Conservation (phyloP, 2,797 vertebrate species). For the Petrocephalus sullivani region DNA sequence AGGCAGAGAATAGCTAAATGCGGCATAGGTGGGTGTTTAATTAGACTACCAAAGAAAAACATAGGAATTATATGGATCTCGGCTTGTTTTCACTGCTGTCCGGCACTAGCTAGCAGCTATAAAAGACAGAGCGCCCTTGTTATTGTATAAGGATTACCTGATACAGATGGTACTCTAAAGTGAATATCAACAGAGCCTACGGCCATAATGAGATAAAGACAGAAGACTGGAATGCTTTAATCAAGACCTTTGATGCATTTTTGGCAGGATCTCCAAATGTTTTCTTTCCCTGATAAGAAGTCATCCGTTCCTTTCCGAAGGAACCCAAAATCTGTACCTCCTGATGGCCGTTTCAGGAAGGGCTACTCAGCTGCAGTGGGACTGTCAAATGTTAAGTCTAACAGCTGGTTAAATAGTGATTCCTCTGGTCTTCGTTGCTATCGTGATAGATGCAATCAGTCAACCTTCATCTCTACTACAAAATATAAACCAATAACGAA, state of each 20-base stretch:
- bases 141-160: constrained; percentile 11
- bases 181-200: constrained; percentile 16
- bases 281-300: constrained; percentile 55
- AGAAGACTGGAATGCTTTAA: constrained; percentile 64
- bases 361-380: constrained; percentile 22
- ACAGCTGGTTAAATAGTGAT: not conserved
- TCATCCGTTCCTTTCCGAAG: constrained; percentile 42
- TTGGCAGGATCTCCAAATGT: constrained; percentile 52
- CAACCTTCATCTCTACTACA: not conserved
- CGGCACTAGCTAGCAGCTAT: not conserved
- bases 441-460: not conserved
- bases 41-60: not conserved
- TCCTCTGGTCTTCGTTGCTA: not conserved
- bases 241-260: constrained; percentile 59
- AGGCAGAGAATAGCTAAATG: not conserved
- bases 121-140: not conserved
- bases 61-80: not conserved
- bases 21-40: not conserved
- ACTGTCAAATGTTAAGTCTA: not conserved
- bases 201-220: constrained; percentile 55
- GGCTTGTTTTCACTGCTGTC: not conserved
- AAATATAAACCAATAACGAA: not conserved
- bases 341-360: constrained; percentile 30
- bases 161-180: constrained; percentile 45
- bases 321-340: constrained; percentile 43